phyloP scores from a whole-genome alignment of 2,797 vertebrate genomes.

The Paratrypauchen microcephalus region DNA sequence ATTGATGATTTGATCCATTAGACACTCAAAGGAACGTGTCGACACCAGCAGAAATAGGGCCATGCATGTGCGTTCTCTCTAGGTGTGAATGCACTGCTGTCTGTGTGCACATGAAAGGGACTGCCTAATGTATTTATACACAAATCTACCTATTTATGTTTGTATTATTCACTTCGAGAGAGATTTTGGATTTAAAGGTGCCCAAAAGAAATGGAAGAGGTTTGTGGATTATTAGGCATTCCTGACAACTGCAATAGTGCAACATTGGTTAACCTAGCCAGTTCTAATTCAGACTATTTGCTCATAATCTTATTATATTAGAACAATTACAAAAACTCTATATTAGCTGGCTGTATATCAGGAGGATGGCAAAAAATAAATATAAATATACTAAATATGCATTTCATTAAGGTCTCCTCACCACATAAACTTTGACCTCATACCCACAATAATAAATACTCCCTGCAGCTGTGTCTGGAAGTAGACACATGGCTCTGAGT shows the following conservation, averaged over 20 bases:
- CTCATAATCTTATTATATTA: not conserved
- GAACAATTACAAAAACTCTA: not conserved
- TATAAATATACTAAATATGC: too few species aligned
- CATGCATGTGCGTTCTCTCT: constrained; percentile 54
- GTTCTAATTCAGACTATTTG: not conserved
- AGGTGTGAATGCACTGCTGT: constrained; percentile 60
- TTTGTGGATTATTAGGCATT: not conserved
- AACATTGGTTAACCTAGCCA: not conserved
- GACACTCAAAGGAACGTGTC: constrained; percentile 61
- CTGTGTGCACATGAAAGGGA: constrained; percentile 26
- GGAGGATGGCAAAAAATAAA: not conserved
- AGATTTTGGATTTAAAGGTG: not conserved
- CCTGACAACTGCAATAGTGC: too few species aligned
- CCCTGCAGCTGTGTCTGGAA: constrained; percentile 26
- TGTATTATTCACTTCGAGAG: constrained; percentile 23
- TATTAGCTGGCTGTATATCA: not conserved
- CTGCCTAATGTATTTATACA: constrained; percentile 52
- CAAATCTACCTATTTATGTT: constrained; percentile 33
- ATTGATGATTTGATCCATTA: constrained; percentile 76
- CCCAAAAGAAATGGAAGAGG: not conserved
- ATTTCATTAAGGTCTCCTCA: not conserved
- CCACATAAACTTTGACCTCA: constrained; percentile 11
- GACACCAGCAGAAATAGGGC: constrained; percentile 66
- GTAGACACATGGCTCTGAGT: constrained; percentile 21
- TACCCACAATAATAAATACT: not conserved